Conservation (phyloP, 2,888 invertebrate species). For the Nebria salina region DNA sequence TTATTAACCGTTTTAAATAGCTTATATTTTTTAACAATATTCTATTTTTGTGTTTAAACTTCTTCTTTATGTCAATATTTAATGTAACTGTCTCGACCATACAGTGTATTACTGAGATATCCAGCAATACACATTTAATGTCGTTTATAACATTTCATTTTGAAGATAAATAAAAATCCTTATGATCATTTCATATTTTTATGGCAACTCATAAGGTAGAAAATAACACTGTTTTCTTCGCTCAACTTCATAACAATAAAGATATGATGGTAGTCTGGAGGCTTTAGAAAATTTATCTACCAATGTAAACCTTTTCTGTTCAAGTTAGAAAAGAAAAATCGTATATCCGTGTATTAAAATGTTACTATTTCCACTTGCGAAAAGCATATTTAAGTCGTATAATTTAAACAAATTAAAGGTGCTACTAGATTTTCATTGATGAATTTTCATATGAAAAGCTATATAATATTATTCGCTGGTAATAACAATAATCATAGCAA, state of each 20-base stretch:
- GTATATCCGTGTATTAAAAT: neutral
- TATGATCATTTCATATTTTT: neutral
- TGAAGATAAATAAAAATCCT: conserved; percentile 4
- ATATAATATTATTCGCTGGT: no score
- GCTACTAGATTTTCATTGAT: no score
- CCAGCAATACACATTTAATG: neutral
- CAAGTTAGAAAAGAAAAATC: neutral
- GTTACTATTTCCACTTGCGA: neutral
- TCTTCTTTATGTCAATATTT: neutral
- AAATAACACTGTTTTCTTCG: neutral
- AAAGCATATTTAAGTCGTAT: neutral
- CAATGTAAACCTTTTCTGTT: neutral
- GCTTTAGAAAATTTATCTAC: neutral
- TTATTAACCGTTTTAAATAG: no score
- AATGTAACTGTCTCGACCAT: neutral
- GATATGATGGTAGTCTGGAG: neutral
- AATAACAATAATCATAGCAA: no score
- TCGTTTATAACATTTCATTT: neutral
- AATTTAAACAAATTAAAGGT: no score
- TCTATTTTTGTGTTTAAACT: neutral
- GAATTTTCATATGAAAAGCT: no score
- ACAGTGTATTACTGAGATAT: neutral
- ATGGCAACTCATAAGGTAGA: neutral
- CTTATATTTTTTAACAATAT: neutral
- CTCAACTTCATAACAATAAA: neutral